These are phyloP conservation scores for Plumapathes pennacea DNA, from an alignment of 92 coral and sea anemone genomes.

Conservation along the genomic window DNA sequence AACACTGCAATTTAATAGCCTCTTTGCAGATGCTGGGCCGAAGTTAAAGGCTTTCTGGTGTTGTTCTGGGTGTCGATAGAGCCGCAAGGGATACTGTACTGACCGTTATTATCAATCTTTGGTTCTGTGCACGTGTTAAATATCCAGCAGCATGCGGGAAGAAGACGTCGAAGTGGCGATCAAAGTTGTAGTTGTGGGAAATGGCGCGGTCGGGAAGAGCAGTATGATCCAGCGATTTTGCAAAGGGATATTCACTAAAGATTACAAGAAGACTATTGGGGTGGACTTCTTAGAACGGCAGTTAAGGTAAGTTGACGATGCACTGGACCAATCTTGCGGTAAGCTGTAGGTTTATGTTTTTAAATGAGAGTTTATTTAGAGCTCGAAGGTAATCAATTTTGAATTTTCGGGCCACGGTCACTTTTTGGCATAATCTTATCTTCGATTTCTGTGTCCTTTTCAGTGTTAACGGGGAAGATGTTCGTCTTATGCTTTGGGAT, in stretches of 20 bases:
- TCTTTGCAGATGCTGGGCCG: too few species aligned
- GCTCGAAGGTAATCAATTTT: too few species aligned
- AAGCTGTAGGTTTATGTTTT: neutral
- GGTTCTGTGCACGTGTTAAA: too few species aligned
- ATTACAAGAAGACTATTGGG: slow-evolving; percentile 98
- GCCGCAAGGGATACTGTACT: too few species aligned
- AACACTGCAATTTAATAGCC: too few species aligned
- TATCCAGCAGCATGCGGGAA: slow-evolving; percentile 87
- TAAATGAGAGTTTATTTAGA: too few species aligned
- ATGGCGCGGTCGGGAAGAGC: slow-evolving; percentile 99
- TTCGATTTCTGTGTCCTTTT: too few species aligned
- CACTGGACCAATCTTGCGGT: neutral
- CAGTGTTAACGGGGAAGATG: slow-evolving; percentile 86
- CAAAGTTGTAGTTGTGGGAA: slow-evolving; percentile 97
- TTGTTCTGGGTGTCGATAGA: too few species aligned
- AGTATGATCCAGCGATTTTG: slow-evolving; percentile 99
- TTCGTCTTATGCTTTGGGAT: slow-evolving; percentile 97
- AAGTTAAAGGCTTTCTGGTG: too few species aligned
- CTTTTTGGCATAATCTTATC: too few species aligned
- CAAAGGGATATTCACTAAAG: slow-evolving; percentile 98
- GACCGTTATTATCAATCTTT: too few species aligned
- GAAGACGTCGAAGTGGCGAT: slow-evolving; percentile 99
- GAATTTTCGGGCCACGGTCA: too few species aligned
- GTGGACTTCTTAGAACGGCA: slow-evolving; percentile 98
- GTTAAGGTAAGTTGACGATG: slow-evolving; percentile 61